phyloP scores from a whole-genome alignment of 2,797 vertebrate species.

The Tarsius wallacei region DNA sequence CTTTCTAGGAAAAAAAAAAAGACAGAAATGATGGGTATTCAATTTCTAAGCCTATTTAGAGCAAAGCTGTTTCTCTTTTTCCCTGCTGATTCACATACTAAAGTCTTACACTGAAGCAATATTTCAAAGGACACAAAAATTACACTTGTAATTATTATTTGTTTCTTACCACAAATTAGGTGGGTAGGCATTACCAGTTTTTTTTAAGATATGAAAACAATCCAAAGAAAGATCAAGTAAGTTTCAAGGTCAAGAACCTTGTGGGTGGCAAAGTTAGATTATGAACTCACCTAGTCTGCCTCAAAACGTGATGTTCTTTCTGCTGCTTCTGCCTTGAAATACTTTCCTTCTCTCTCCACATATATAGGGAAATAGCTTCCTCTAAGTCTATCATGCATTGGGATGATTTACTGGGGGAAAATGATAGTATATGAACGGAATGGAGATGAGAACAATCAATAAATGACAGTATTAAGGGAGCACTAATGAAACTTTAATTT shows the following conservation, averaged over 20 bases:
- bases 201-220: not conserved
- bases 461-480: not conserved
- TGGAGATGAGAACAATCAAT: conserved; percentile 46
- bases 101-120: not conserved
- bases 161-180: not conserved
- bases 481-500: conserved; percentile 72
- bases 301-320: not conserved
- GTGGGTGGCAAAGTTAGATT: not conserved
- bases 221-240: not conserved
- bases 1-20: no score
- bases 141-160: not conserved
- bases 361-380: not conserved
- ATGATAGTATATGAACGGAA: not conserved
- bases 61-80: not conserved
- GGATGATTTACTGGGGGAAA: not conserved
- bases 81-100: not conserved
- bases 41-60: not conserved
- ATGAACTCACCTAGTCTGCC: not conserved
- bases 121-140: not conserved
- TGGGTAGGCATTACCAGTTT: not conserved
- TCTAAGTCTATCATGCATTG: not conserved
- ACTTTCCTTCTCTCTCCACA: not conserved
- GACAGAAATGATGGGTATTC: no score
- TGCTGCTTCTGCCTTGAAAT: not conserved
- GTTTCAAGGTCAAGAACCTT: not conserved